These are phyloP conservation scores for Bombus affinis DNA, from an alignment of 1,140 invertebrate species.

Conservation along the genomic window DNA sequence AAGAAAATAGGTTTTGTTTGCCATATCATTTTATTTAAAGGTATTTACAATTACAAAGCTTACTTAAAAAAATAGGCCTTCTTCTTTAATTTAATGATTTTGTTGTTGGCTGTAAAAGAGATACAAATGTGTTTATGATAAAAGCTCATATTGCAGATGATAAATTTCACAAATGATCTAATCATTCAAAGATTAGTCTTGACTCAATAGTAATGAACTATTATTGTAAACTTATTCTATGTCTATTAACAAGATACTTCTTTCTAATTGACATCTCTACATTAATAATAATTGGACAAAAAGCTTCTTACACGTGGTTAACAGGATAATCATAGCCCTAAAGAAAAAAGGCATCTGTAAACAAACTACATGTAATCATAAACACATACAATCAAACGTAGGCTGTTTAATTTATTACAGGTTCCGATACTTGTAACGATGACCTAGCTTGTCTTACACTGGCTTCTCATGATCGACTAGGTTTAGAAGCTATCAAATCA, in stretches of 20 bases:
- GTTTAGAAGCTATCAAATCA: slow-evolving; percentile 93
- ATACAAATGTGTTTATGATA: slow-evolving; percentile 53
- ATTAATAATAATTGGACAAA: slow-evolving; percentile 19
- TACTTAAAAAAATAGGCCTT: background rate
- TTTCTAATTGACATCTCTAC: background rate
- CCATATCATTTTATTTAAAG: background rate
- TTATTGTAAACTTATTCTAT: background rate
- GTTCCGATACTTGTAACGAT: slow-evolving; percentile 84
- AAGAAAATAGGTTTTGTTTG: background rate
- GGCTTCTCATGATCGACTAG: slow-evolving; percentile 89
- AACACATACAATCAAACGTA: slow-evolving; percentile 56
- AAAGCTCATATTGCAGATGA: background rate
- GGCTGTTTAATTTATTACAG: slow-evolving; percentile 65
- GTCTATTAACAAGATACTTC: slow-evolving; percentile 18
- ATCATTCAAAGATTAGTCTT: background rate
- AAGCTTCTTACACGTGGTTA: background rate
- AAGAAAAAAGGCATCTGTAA: background rate
- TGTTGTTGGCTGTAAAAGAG: background rate
- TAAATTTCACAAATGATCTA: background rate
- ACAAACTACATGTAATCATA: slow-evolving; percentile 44
- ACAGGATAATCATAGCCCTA: background rate
- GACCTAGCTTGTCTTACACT: slow-evolving; percentile 89
- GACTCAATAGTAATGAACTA: background rate
- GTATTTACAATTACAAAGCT: background rate
- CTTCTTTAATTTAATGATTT: background rate